These are phyloP conservation scores for Esperia sulphurella DNA, from an alignment of 2,888 invertebrate species.

Conservation along the genomic window DNA sequence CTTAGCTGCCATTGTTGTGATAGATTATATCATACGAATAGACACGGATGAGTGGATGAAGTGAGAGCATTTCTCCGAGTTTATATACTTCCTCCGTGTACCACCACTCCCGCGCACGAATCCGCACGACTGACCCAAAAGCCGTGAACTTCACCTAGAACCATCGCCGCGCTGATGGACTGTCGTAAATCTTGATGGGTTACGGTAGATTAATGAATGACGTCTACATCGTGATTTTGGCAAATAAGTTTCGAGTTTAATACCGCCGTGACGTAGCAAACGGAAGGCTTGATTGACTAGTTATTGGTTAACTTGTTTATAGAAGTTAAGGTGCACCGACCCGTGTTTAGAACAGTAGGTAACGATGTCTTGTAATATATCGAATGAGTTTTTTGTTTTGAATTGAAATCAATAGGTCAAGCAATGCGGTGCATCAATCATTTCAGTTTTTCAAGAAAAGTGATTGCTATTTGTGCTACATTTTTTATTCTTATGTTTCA, in stretches of 20 bases:
- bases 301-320: background rate
- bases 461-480: no score
- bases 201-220: slow-evolving; percentile 57
- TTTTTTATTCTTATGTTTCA: no score
- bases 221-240: slow-evolving; percentile 21
- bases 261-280: background rate
- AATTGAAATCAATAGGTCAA: background rate
- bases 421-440: background rate
- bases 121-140: slow-evolving; percentile 47
- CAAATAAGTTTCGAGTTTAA: slow-evolving; percentile 4
- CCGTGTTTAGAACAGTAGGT: background rate
- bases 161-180: slow-evolving; percentile 35
- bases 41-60: slow-evolving; percentile 60
- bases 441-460: background rate
- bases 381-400: background rate
- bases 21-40: slow-evolving; percentile 34
- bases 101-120: slow-evolving; percentile 49
- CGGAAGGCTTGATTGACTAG: slow-evolving; percentile 1
- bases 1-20: slow-evolving; percentile 56
- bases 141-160: slow-evolving; percentile 67
- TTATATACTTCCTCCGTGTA: slow-evolving; percentile 52
- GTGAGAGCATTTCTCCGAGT: slow-evolving; percentile 74
- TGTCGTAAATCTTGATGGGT: slow-evolving; percentile 61
- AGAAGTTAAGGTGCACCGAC: background rate
- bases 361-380: background rate